Evolutionary conservation across 2,797 vertebrate species (phyloP).

Genomic region (Labeo calbasu): DNA sequence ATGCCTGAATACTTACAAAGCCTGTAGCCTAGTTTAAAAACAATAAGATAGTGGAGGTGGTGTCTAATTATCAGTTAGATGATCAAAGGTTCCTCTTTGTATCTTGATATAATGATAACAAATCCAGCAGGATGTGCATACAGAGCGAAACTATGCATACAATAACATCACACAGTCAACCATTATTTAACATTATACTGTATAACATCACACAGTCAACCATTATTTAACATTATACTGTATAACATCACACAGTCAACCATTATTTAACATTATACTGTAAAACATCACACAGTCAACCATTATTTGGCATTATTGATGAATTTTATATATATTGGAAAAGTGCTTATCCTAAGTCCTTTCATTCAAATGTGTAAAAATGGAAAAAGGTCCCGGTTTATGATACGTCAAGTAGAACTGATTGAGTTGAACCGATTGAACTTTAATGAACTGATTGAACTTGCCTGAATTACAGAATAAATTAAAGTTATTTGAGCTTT

Average conservation of each 20-base stretch:
- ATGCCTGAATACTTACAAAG: neutral
- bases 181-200: no score
- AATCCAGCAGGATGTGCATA: neutral
- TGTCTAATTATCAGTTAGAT: conserved; percentile 4
- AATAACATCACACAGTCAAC: neutral
- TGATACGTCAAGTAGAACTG: neutral
- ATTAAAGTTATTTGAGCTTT: neutral
- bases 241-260: neutral
- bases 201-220: neutral
- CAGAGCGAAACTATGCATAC: neutral
- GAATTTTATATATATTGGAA: neutral
- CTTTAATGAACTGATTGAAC: neutral
- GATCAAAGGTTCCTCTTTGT: neutral
- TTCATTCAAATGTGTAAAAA: neutral
- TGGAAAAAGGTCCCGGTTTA: neutral
- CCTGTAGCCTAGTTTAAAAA: neutral
- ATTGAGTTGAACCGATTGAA: neutral
- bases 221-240: no score
- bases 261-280: neutral
- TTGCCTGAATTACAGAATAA: neutral
- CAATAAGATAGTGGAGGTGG: neutral
- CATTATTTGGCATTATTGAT: neutral
- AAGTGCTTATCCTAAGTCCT: neutral
- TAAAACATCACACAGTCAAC: neutral
- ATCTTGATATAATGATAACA: neutral